Evolutionary conservation across 37 sponge, comb jelly and placozoan species (phyloP).

Genomic region (Beroe ovata): DNA sequence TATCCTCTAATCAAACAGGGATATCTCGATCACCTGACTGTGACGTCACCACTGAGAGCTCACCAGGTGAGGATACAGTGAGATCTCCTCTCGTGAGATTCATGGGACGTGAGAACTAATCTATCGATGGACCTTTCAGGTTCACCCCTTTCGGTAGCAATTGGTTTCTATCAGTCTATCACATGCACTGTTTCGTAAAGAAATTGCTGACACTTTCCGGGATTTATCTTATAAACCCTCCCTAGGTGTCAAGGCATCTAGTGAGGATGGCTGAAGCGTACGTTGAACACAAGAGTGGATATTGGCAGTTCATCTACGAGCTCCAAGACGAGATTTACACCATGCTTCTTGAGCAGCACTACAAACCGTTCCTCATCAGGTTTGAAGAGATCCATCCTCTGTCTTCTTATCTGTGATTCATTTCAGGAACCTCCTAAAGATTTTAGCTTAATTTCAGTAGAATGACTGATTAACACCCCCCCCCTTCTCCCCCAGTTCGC

Average conservation of each 20-base stretch:
- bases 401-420: too few relatives aligned
- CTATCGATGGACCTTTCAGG: too few relatives aligned
- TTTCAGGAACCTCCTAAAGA: too few relatives aligned
- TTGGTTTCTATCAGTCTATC: too few relatives aligned
- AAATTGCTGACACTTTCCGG: too few relatives aligned
- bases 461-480: too few relatives aligned
- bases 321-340: conserved; percentile 53
- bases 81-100: too few relatives aligned
- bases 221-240: too few relatives aligned
- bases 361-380: conserved; percentile 66
- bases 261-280: conserved; percentile 57
- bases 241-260: conserved; percentile 26
- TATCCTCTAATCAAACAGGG: conserved; percentile 36
- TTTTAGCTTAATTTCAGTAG: too few relatives aligned
- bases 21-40: conserved; percentile 35
- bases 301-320: conserved; percentile 62
- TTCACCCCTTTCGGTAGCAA: too few relatives aligned
- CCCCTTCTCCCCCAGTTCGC: conserved; percentile 31
- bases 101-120: too few relatives aligned
- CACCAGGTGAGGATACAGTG: conserved; percentile 12
- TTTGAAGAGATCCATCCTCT: background rate
- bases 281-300: conserved; percentile 45
- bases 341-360: conserved; percentile 18
- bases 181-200: too few relatives aligned
- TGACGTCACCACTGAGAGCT: conserved; percentile 14